A percentile compares a stretch with the other conserved stretches of the same genome.
These are phyloP conservation scores for Morpho achilles DNA, from an alignment of 2,888 invertebrate species.

Conservation along the genomic window DNA sequence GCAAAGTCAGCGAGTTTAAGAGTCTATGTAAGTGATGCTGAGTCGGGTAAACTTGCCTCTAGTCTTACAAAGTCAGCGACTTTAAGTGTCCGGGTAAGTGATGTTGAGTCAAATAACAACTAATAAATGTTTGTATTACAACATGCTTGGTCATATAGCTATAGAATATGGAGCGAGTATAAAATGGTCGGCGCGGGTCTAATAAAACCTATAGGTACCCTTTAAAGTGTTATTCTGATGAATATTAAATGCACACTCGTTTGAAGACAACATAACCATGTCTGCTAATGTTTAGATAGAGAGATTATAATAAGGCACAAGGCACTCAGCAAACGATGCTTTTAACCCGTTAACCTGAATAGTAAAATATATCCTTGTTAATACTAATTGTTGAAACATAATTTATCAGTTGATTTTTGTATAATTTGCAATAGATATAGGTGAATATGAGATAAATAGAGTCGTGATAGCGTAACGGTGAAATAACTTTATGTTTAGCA, in stretches of 20 bases:
- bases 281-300: slow-evolving; percentile 20
- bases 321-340: slow-evolving; percentile 29
- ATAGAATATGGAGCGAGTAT: not conserved
- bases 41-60: too few species aligned
- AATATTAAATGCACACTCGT: slow-evolving; percentile 18
- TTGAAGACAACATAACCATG: slow-evolving; percentile 20
- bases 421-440: too few species aligned
- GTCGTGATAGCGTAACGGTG: too few species aligned
- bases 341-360: slow-evolving; percentile 36
- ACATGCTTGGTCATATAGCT: not conserved
- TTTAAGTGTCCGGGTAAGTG: too few species aligned
- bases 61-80: too few species aligned
- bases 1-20: too few species aligned
- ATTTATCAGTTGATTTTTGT: too few species aligned
- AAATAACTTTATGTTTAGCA: too few species aligned
- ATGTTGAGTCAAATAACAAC: too few species aligned
- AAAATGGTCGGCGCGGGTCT: slow-evolving; percentile 7
- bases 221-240: slow-evolving; percentile 21
- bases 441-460: too few species aligned
- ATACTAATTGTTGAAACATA: slow-evolving; percentile 16
- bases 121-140: too few species aligned
- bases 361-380: slow-evolving; percentile 22
- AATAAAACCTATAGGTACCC: slow-evolving; percentile 13
- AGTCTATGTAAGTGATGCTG: too few species aligned
- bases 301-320: slow-evolving; percentile 30